Percentiles rank a stretch among this genome's conserved stretches.
Conservation (phyloP, 2,797 vertebrate species). For the Squalus acanthias region DNA sequence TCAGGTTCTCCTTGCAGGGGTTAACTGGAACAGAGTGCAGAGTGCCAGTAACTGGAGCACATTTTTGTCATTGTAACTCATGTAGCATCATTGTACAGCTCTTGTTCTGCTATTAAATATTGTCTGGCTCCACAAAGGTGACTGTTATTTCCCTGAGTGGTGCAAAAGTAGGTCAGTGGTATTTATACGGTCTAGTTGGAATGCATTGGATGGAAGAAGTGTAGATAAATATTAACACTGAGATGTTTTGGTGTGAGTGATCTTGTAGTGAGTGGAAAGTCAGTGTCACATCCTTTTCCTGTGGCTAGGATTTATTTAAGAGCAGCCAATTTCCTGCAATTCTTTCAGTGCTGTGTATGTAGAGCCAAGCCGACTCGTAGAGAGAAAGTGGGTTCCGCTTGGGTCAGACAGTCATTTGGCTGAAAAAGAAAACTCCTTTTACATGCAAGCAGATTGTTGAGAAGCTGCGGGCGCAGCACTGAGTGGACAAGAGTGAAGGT, state of each 20-base stretch:
- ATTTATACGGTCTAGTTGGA: neutral
- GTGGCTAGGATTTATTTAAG: slow-evolving; percentile 3
- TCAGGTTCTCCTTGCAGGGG: neutral
- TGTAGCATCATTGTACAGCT: neutral
- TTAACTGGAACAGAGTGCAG: neutral
- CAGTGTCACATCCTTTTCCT: slow-evolving; percentile 4
- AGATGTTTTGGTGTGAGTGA: neutral
- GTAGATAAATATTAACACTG: neutral
- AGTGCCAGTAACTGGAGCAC: neutral
- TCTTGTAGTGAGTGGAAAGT: slow-evolving; percentile 20
- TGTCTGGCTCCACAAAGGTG: neutral
- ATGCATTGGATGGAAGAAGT: neutral
- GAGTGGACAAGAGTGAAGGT: neutral
- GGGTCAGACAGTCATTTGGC: neutral
- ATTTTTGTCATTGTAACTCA: neutral
- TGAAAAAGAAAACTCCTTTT: neutral
- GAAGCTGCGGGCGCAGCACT: neutral
- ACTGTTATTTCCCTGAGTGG: neutral
- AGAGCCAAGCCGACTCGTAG: neutral
- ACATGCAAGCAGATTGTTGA: neutral
- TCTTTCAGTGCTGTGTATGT: neutral
- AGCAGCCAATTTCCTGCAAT: neutral
- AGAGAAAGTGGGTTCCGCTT: neutral
- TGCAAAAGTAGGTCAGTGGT: slow-evolving; percentile 15
- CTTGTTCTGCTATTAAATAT: neutral